A percentile compares a stretch with the other conserved stretches of the same genome.
These are phyloP conservation scores for Chelon labrosus DNA, from an alignment of 2,797 vertebrate genomes.

Conservation along the genomic window DNA sequence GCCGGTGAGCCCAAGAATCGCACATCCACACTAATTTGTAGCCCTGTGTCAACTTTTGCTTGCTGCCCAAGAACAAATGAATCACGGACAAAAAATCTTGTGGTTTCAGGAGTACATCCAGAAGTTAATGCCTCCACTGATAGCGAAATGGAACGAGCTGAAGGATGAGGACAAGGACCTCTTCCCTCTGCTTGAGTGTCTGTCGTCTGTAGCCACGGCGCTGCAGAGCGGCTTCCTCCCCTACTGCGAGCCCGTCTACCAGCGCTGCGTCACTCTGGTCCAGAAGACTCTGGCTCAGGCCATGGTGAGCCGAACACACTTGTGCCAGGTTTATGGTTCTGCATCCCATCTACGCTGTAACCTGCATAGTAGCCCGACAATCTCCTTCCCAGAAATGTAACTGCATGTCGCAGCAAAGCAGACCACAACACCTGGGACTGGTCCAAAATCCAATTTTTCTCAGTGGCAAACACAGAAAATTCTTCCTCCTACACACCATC, in stretches of 20 bases:
- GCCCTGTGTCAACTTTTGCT: not conserved
- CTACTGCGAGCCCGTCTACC: constrained; percentile 95
- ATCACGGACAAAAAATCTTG: not conserved
- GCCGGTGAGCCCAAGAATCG: constrained; percentile 71
- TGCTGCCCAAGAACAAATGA: not conserved
- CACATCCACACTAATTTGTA: too few relatives aligned
- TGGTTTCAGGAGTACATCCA: constrained; percentile 91
- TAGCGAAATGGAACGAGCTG: constrained; percentile 96
- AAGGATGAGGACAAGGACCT: constrained; percentile 97
- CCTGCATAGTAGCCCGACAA: too few relatives aligned
- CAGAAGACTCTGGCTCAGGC: constrained; percentile 95
- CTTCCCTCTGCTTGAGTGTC: constrained; percentile 94
- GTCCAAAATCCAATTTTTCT: too few relatives aligned
- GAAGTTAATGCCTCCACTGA: constrained; percentile 95
- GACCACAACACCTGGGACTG: too few relatives aligned
- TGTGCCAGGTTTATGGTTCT: too few relatives aligned
- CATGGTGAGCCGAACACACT: constrained; percentile 85
- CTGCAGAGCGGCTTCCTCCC: constrained; percentile 95
- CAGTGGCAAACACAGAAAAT: too few relatives aligned
- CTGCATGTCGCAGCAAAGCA: too few relatives aligned
- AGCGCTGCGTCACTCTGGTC: constrained; percentile 95
- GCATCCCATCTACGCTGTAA: too few relatives aligned
- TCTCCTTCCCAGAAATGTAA: too few relatives aligned
- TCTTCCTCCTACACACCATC: too few relatives aligned
- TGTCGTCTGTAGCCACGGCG: constrained; percentile 94